Evolutionary conservation across 2,797 vertebrate genomes (phyloP), one percentile per base, ranked within the genome.

Genomic region (Argentina silus): DNA sequence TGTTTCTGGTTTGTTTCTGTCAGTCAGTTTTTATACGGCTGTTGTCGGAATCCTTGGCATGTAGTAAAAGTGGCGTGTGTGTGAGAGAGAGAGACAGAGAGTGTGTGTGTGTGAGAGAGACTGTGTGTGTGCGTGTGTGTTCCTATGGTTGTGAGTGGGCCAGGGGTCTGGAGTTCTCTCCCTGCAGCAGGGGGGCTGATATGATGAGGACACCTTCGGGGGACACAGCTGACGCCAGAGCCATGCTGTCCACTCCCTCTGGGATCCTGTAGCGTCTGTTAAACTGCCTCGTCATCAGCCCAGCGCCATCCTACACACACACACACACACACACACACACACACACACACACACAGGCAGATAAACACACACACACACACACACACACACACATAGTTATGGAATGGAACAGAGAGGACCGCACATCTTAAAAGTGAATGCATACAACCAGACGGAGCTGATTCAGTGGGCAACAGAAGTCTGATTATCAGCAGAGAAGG

Each of bases 191-290:
- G 1, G 94, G 94, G 19, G 93, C 93, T 57, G 89, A 91, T 75
- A 95, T 93, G 48, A 94, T 55, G 0, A 95, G 93, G 66, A 94
- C 78, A 61, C 92, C 92, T 0, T 93, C 92, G 2, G 94, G 93
- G 63, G 94, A 94, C 51, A 95, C 88, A 0, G 91, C 93, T 0
- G 93, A 94, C 81, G 89, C 86, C 81, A 95, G 75, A 75, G 93
- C 91, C 91, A 93, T 80, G 74, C 83, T 85, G 74, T 94, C 87
- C 71, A 94, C 93, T 48, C 88, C 90, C 51, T 89, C 92, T 44
- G 94, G 94, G 82, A 95, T 94, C 66, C 93, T 83, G 84, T 92
- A 94, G 63, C 94, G 87, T 0, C 92, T 88, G 77, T 88, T 94
- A 81, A 95, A 95, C 89, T 95, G 93, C 0, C 92, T 77, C 0